Conservation (phyloP, 1,140 invertebrate species). For the Mactra quadrangularis region DNA sequence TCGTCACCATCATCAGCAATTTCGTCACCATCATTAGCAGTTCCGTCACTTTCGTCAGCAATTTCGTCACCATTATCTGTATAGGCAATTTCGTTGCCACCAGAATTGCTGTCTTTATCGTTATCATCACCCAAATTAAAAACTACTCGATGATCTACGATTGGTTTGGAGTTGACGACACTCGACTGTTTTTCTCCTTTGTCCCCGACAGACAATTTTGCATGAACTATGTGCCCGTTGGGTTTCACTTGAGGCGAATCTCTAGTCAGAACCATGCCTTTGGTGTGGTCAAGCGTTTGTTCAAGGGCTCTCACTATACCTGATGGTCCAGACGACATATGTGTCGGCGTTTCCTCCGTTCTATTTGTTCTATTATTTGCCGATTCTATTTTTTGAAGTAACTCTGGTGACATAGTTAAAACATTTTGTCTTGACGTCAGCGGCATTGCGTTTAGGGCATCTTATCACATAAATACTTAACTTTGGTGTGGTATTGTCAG, state of each 20-base stretch:
- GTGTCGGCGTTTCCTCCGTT: not conserved
- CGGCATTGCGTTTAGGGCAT: constrained; percentile 9
- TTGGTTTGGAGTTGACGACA: not conserved
- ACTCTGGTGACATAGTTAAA: constrained; percentile 39
- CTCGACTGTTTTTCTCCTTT: not conserved
- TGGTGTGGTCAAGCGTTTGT: constrained; percentile 17
- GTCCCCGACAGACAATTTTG: not conserved
- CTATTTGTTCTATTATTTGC: not conserved
- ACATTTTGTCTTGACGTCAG: constrained; percentile 32
- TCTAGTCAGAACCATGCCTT: constrained; percentile 17
- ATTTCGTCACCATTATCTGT: not conserved
- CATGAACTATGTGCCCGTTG: constrained; percentile 2
- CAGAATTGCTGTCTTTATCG: too few relatives aligned
- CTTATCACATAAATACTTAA: not conserved
- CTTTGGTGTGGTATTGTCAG: not conserved
- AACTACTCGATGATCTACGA: not conserved
- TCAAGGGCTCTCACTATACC: constrained; percentile 15
- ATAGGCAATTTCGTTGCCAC: too few relatives aligned
- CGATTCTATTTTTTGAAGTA: constrained; percentile 44
- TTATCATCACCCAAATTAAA: not conserved
- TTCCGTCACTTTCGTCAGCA: not conserved
- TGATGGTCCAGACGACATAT: not conserved
- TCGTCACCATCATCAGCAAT: not conserved
- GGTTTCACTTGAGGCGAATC: constrained; percentile 12
- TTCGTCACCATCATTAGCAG: not conserved